Evolutionary conservation across 1,140 invertebrate genomes (phyloP).

Genomic region (Akabosia matsudoensis): DNA sequence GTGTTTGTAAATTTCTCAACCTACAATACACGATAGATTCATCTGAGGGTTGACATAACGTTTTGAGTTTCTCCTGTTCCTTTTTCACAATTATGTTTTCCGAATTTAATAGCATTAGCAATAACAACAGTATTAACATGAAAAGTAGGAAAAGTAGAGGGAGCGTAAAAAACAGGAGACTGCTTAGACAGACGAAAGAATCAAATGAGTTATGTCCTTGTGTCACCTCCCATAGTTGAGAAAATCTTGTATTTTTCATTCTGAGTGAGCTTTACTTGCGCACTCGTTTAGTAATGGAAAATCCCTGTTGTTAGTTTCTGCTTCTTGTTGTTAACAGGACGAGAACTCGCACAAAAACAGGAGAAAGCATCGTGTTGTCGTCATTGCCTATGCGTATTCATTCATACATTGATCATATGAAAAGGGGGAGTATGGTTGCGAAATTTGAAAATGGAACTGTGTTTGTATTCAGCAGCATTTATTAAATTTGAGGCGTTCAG

Average conservation of each 20-base stretch:
- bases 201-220: constrained; percentile 18
- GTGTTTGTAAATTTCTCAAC: too few relatives aligned
- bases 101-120: too few relatives aligned
- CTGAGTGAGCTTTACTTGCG: background rate
- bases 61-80: too few relatives aligned
- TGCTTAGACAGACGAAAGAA: background rate
- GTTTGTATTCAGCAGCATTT: too few relatives aligned
- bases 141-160: background rate
- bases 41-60: too few relatives aligned
- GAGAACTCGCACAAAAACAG: background rate
- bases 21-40: too few relatives aligned
- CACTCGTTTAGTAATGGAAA: background rate
- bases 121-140: too few relatives aligned
- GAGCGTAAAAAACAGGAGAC: background rate
- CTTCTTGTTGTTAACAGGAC: constrained; percentile 1
- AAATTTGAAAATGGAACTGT: constrained; percentile 4
- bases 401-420: too few relatives aligned
- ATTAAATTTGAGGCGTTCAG: too few relatives aligned
- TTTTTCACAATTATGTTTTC: too few relatives aligned
- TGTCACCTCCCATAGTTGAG: constrained; percentile 20
- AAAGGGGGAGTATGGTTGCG: background rate
- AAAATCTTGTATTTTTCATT: constrained; percentile 21
- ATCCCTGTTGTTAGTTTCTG: constrained; percentile 14
- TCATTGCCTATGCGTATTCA: too few relatives aligned
- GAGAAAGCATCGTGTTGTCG: too few relatives aligned